Evolutionary conservation across 1,140 invertebrate species (phyloP).

Genomic region (Penaeus japonicus): DNA sequence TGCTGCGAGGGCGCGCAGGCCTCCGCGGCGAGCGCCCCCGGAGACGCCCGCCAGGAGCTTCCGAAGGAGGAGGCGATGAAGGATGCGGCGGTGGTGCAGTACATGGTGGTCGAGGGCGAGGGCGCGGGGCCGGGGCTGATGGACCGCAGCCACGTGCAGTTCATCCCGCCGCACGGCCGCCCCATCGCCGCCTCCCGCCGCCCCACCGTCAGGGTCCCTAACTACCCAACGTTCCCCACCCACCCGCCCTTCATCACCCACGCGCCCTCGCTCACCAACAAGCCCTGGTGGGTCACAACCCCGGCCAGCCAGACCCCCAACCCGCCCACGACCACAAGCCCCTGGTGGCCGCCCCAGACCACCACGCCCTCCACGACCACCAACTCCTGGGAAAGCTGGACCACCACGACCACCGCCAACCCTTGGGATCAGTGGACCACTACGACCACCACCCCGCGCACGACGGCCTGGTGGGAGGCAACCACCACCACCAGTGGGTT

Average conservation of each 20-base stretch:
- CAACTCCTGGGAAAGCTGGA: not conserved
- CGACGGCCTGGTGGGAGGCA: not conserved
- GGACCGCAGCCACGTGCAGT: slow-evolving; percentile 60
- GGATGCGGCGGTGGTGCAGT: not conserved
- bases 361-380: not conserved
- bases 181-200: not conserved
- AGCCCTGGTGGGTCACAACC: slow-evolving; percentile 47
- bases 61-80: not conserved
- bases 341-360: slow-evolving; percentile 22
- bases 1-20: slow-evolving; percentile 4
- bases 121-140: slow-evolving; percentile 31
- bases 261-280: slow-evolving; percentile 28
- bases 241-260: slow-evolving; percentile 52
- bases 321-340: not conserved
- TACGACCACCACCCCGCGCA: not conserved
- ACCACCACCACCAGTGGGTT: not conserved
- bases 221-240: not conserved
- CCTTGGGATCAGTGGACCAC: not conserved
- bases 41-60: not conserved
- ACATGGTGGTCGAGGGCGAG: slow-evolving; percentile 1
- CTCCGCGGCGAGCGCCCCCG: not conserved
- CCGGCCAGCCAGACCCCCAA: not conserved
- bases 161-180: slow-evolving; percentile 64
- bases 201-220: not conserved
- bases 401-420: not conserved